Evolutionary conservation across 2,888 invertebrate species (phyloP).

Genomic region (Thumatha senex): DNA sequence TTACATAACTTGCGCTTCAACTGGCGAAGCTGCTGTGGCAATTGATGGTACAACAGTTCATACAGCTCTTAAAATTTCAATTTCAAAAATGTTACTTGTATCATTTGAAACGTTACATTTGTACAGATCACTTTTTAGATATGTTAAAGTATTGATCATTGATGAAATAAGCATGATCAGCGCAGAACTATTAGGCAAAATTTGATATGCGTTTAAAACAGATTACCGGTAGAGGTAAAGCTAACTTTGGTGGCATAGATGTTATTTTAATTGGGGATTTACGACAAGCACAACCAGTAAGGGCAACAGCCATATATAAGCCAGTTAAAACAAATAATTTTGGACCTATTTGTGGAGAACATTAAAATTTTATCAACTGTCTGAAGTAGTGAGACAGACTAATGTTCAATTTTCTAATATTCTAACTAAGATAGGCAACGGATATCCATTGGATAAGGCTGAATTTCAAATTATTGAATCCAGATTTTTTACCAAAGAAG

Average conservation of each 20-base stretch:
- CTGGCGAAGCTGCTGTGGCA: slow-evolving; percentile 48
- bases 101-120: slow-evolving; percentile 13
- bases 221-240: slow-evolving; percentile 6
- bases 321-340: background rate
- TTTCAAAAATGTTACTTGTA: background rate
- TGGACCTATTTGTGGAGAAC: background rate
- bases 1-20: slow-evolving; percentile 48
- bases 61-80: slow-evolving; percentile 10
- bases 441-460: slow-evolving; percentile 13
- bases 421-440: slow-evolving; percentile 28
- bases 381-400: slow-evolving; percentile 22
- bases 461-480: slow-evolving; percentile 22
- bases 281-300: slow-evolving; percentile 51
- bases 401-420: slow-evolving; percentile 21
- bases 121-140: slow-evolving; percentile 28
- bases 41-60: slow-evolving; percentile 46
- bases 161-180: slow-evolving; percentile 38
- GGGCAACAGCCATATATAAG: background rate
- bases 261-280: slow-evolving; percentile 14
- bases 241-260: slow-evolving; percentile 29
- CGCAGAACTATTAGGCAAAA: slow-evolving; percentile 25
- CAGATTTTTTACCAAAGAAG: slow-evolving; percentile 13
- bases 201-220: slow-evolving; percentile 27
- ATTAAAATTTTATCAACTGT: background rate
- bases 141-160: slow-evolving; percentile 29